phyloP scores from a whole-genome alignment of 2,888 invertebrate genomes.

The Campaea margaritaria region DNA sequence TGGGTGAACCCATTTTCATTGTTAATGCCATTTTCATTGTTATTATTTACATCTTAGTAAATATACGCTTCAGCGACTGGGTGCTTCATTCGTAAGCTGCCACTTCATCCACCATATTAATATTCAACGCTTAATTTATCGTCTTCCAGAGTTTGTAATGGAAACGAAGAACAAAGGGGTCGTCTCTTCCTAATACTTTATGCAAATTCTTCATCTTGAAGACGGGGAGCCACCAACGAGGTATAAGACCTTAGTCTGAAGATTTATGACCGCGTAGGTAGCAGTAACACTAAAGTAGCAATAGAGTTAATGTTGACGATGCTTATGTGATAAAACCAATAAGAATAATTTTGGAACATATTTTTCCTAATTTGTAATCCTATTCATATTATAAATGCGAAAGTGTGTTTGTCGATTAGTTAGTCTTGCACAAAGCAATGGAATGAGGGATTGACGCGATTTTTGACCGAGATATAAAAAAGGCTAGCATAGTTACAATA shows the following conservation, averaged over 20 bases:
- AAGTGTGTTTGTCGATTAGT: no score
- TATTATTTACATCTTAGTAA: neutral
- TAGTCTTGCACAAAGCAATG: no score
- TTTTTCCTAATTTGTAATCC: no score
- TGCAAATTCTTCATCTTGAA: slow-evolving; percentile 45
- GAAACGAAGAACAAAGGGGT: slow-evolving; percentile 37
- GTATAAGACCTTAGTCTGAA: neutral
- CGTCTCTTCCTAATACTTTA: slow-evolving; percentile 39
- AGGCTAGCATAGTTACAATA: no score
- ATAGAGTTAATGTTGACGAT: no score
- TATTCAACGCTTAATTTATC: slow-evolving; percentile 39
- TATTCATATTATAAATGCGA: no score
- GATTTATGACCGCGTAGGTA: neutral
- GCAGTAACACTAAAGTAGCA: no score
- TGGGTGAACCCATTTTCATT: neutral
- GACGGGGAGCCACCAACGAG: slow-evolving; percentile 3
- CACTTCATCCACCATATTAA: slow-evolving; percentile 16
- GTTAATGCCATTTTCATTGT: no score
- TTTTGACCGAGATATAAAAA: no score
- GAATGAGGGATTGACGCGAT: no score
- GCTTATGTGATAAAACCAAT: no score
- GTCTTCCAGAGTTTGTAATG: slow-evolving; percentile 30
- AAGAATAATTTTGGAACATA: no score
- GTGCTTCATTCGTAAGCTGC: neutral
- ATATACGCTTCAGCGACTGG: neutral